These are phyloP conservation scores for Osmoderma eremita DNA, from an alignment of 2,888 invertebrate species.

Conservation along the genomic window DNA sequence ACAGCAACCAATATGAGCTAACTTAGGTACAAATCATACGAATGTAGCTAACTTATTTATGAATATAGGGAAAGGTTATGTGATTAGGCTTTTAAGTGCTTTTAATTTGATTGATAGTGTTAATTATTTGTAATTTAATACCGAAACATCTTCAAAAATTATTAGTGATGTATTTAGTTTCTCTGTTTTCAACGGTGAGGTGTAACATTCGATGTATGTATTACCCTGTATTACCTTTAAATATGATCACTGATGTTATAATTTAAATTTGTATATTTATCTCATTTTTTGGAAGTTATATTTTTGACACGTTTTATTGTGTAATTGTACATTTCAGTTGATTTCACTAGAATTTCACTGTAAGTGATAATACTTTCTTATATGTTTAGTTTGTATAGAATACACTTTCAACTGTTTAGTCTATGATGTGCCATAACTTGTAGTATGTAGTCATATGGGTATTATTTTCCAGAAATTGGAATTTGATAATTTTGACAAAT, in stretches of 20 bases:
- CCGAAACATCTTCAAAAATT: not conserved
- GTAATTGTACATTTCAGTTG: no score
- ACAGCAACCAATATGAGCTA: no score
- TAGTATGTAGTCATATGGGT: not conserved
- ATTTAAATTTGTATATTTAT: not conserved
- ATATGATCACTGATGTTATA: not conserved
- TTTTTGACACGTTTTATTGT: no score
- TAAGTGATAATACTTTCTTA: no score
- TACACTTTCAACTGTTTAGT: no score
- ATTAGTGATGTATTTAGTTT: conserved; percentile 51
- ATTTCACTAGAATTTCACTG: no score
- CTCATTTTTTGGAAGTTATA: not conserved
- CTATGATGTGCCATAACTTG: no score
- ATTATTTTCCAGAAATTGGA: conserved; percentile 38
- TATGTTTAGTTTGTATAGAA: no score
- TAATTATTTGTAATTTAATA: not conserved
- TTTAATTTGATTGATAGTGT: conserved; percentile 4
- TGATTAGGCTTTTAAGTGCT: no score
- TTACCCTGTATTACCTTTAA: no score
- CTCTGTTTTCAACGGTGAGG: conserved; percentile 50
- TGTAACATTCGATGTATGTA: conserved; percentile 53
- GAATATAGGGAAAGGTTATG: not conserved
- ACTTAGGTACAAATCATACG: no score
- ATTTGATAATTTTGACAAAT: not conserved
- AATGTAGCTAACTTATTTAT: no score